Evolutionary conservation across 1,140 invertebrate species (phyloP).

Genomic region (Zaprionus tsacasi): DNA sequence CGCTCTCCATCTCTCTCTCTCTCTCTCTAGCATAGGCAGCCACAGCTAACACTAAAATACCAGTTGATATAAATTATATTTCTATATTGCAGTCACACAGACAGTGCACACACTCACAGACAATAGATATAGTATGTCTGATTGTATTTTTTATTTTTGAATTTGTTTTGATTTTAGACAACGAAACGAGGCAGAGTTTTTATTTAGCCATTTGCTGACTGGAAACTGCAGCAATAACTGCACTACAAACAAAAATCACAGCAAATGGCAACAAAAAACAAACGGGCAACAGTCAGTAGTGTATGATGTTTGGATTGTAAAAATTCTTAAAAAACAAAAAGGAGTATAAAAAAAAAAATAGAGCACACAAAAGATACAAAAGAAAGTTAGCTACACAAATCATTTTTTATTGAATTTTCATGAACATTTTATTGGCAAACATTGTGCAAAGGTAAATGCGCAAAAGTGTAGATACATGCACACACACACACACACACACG

Average conservation of each 20-base stretch:
- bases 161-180: constrained; percentile 75
- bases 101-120: constrained; percentile 6
- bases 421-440: constrained; percentile 80
- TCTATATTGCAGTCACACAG: constrained; percentile 51
- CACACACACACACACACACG: constrained; percentile 7
- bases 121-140: constrained; percentile 25
- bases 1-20: constrained; percentile 29
- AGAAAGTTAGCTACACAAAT: constrained; percentile 60
- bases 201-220: constrained; percentile 69
- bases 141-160: constrained; percentile 46
- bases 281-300: constrained; percentile 1
- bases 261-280: constrained; percentile 29
- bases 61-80: constrained; percentile 78
- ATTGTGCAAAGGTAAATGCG: constrained; percentile 68
- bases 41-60: constrained; percentile 59
- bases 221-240: constrained; percentile 69
- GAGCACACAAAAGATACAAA: not conserved
- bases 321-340: constrained; percentile 57
- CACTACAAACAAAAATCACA: constrained; percentile 45
- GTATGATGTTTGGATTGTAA: constrained; percentile 38
- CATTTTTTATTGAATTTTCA: constrained; percentile 82
- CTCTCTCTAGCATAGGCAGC: not conserved
- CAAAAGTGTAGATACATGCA: constrained; percentile 42
- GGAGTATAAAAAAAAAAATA: not conserved
- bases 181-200: constrained; percentile 59